Evolutionary conservation across 1,140 invertebrate species (phyloP), one percentile per base, ranked within the genome.

Genomic region (Philopotamus ludificatus): DNA sequence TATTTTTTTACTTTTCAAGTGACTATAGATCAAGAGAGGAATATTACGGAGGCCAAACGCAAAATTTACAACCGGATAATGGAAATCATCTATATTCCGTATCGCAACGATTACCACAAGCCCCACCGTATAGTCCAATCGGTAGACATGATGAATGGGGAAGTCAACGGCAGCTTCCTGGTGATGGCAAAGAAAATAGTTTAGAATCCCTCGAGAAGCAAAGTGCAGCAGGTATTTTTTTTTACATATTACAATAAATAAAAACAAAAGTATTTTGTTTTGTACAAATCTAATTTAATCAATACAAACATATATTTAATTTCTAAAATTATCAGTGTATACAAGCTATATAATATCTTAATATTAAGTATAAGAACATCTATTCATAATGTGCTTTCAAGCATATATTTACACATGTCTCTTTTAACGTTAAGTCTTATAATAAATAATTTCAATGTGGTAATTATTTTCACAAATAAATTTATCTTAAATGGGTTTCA

Each of bases 41-140:
- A 58, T 81, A 79, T 61, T 81, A 81, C 69, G 78, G 76, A 28
- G 74, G 76, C 1, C 79, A 81, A 71, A 76, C 75, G 55, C 78
- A 79, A 62, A 80, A 77, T 57, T 62, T 80, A 1, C 78, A 81
- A 51, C 76, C 77, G 0, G 78, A 80, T 57, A 77, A 78, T n/a
- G 79, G 77, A 18, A 77, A 78, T 0, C 79, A 81, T 60, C 61
- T 81, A 15, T 81, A 81, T 63, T 81, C 79, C 0, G 79, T 81
- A 3, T 81, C 79, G 0, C 79, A 80, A 57, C 68, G 78, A 2
- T 63, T 81, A 9, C 78, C 79, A 0, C 78, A 78, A 20, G 66
- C 62, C 22, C 61, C 79, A n/a, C 78, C 77, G 0, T 81, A 79
- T 60, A 80, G 79, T 60, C 79, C 79, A 0, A 47, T 80, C 4